Evolutionary conservation across 2,797 vertebrate species (phyloP).

Genomic region (Acipenser transmontanus): DNA sequence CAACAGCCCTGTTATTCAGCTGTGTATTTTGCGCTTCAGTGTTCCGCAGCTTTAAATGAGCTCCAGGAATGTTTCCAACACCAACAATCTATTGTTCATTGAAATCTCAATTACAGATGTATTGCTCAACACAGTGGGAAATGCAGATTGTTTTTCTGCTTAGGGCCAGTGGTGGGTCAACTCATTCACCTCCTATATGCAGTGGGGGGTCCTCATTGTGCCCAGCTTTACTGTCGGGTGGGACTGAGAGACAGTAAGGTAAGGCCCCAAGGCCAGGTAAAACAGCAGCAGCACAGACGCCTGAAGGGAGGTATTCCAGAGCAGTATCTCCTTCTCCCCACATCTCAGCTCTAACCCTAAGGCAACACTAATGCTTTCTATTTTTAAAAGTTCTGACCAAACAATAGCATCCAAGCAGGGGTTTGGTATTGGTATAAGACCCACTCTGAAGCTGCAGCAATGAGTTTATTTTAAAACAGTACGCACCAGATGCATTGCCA

Average conservation of each 20-base stretch:
- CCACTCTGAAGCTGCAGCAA: too few species aligned
- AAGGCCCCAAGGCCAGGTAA: constrained; percentile 1
- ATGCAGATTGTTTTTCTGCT: not conserved
- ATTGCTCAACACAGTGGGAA: not conserved
- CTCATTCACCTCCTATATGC: not conserved
- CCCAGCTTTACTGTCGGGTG: not conserved
- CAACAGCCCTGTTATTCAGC: not conserved
- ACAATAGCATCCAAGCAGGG: not conserved
- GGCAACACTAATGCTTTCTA: not conserved
- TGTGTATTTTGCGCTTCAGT: not conserved
- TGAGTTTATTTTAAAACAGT: too few species aligned
- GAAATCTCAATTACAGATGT: not conserved
- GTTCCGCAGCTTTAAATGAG: not conserved
- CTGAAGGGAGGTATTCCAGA: not conserved
- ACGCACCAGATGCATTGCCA: too few species aligned
- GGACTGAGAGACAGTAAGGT: not conserved
- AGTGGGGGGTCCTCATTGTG: constrained; percentile 1
- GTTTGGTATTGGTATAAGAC: not conserved
- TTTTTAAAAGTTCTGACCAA: not conserved
- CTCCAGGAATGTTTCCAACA: not conserved
- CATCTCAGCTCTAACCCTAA: not conserved
- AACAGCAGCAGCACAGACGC: not conserved
- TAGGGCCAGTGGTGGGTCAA: not conserved
- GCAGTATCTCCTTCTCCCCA: not conserved
- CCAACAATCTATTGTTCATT: not conserved